A percentile compares a stretch with the other conserved stretches of the same genome.
phyloP scores from a whole-genome alignment of 2,797 vertebrate species.

The Poliocrania exsul region DNA sequence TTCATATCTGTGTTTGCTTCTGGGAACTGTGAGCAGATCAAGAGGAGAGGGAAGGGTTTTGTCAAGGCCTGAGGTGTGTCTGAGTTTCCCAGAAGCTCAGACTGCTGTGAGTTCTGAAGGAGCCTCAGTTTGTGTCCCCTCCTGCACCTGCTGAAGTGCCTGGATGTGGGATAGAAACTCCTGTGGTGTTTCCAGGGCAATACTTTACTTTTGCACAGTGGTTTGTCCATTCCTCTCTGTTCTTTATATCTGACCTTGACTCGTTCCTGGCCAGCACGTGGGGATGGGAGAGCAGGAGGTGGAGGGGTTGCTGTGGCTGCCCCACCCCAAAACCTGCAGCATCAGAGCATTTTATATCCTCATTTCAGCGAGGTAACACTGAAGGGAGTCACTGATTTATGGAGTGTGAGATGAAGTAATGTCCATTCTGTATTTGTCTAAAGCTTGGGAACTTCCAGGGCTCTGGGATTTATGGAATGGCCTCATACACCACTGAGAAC shows the following conservation, averaged over 20 bases:
- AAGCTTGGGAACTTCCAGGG: not conserved
- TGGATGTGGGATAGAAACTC: not conserved
- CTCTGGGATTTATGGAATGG: not conserved
- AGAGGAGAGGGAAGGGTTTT: not conserved
- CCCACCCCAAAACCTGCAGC: not conserved
- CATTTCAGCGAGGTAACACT: not conserved
- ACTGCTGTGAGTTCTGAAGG: not conserved
- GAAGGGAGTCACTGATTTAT: not conserved
- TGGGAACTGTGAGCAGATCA: not conserved
- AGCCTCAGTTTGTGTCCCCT: not conserved
- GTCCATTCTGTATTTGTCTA: not conserved
- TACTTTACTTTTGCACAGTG: not conserved
- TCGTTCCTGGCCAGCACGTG: rapidly evolving
- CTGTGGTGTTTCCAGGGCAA: not conserved
- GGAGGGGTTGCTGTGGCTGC: not conserved
- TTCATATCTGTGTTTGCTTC: not conserved
- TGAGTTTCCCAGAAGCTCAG: not conserved
- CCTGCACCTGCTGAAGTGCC: not conserved
- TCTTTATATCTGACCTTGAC: not conserved
- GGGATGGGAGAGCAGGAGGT: not conserved
- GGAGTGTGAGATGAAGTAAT: not conserved
- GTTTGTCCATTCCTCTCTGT: not conserved
- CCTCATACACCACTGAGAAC: not conserved
- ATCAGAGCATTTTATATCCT: not conserved
- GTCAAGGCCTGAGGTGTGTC: not conserved